phyloP scores from a whole-genome alignment of 2,113 vertebrate genomes.

The Camelus dromedarius region DNA sequence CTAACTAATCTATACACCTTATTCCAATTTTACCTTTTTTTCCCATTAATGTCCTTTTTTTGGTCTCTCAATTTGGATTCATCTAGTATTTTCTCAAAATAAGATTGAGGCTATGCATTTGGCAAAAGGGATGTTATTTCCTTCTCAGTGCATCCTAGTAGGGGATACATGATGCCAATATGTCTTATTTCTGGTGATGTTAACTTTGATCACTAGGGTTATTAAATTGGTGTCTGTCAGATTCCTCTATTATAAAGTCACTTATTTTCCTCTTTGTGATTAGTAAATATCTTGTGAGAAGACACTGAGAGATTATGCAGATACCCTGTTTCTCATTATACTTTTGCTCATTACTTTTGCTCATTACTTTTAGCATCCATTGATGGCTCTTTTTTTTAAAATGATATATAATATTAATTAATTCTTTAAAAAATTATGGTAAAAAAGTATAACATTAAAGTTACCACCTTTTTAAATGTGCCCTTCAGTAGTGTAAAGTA shows the following conservation, averaged over 20 bases:
- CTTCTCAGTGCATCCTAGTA: neutral
- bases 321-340: neutral
- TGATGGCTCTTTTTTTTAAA: conserved; percentile 7
- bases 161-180: neutral
- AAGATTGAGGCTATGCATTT: neutral
- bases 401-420: neutral
- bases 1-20: conserved; percentile 5
- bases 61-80: neutral
- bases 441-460: neutral
- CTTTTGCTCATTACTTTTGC: conserved; percentile 15
- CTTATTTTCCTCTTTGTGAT: neutral
- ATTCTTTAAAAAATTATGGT: neutral
- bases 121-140: neutral
- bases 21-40: neutral
- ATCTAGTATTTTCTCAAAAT: neutral
- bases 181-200: neutral
- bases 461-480: neutral
- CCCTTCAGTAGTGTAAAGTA: neutral
- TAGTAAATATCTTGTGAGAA: conserved; percentile 14
- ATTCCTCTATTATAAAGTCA: conserved; percentile 4
- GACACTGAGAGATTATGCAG: neutral
- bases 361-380: neutral
- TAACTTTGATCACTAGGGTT: conserved; percentile 18
- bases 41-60: neutral
- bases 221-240: conserved; percentile 10